Evolutionary conservation across 2,888 invertebrate species (phyloP), one percentile per base, ranked within the genome.

Genomic region (Syritta pipiens): DNA sequence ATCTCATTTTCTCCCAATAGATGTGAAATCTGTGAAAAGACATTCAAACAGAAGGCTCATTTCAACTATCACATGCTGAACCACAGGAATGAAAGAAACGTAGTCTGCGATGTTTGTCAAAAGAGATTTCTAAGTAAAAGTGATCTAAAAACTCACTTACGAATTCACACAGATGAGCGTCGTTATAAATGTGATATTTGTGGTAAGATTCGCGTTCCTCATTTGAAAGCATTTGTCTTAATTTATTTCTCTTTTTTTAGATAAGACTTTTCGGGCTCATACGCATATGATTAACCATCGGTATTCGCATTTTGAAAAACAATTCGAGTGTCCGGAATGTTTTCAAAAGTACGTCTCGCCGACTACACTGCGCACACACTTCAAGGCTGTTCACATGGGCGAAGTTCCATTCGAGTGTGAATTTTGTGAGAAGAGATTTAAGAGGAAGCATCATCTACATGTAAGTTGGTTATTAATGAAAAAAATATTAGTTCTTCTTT

Each of bases 161-260:
- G 85, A 3, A 57, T 67, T 2, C 86, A 86, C 49, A 84, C 83
- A 0, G 84, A 84, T 55, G 82, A 84, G 28, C 81, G 86, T 0
- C 84, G 82, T 1, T 85, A 85, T 46, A 82, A 82, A 14, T 86
- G 86, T 60, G 84, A 86, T 67, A 68, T 85, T 59, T 86, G 86
- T 53, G 83, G 84, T 84, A 82, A 72, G 9, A 7, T 9, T 37
- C 7, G 7, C 17, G 6, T 48, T 14, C 4, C 19, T 48, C 10
- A 10, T 5, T 35, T 22, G 7, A 40, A 7, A 24, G 2, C 0
- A 7, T 19, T 20, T 1, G 28, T 28, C 10, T 12, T 2, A 10
- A 7, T 12, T 44, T 37, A 7, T 14, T 44, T 17, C 24, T 12
- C 20, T 55, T 60, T 28, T 30, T 44, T 14, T 32, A 84, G 84